A percentile compares a stretch with the other conserved stretches of the same genome.
Conservation (phyloP, 1,140 invertebrate genomes). For the Melitaea cinxia region DNA sequence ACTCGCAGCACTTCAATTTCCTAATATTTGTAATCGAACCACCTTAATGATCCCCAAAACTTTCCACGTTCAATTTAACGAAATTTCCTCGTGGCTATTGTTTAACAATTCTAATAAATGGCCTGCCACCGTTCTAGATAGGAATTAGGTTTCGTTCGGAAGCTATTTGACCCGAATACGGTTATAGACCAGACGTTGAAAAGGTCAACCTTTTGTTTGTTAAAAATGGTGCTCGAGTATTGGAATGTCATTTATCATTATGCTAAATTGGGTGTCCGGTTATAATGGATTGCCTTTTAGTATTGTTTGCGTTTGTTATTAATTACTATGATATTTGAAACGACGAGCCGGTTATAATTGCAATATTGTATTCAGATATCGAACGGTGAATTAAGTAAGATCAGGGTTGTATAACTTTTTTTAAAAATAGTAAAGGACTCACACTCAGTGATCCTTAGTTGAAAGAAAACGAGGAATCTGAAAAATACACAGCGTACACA, state of each 20-base stretch:
- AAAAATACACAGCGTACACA: too few species aligned
- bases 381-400: too few species aligned
- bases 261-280: background rate
- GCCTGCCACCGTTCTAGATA: constrained; percentile 5
- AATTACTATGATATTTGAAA: background rate
- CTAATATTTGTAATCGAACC: background rate
- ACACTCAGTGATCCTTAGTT: too few species aligned
- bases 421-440: too few species aligned
- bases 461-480: too few species aligned
- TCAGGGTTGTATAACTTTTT: too few species aligned
- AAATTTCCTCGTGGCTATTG: background rate
- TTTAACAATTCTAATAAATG: constrained; percentile 7
- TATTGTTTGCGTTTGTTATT: background rate
- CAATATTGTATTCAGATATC: too few species aligned
- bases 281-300: background rate
- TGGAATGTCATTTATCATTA: constrained; percentile 13
- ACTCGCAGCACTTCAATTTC: too few species aligned
- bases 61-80: background rate
- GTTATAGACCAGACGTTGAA: constrained; percentile 41
- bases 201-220: constrained; percentile 35
- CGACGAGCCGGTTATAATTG: too few species aligned
- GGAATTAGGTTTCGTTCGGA: constrained; percentile 32
- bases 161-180: constrained; percentile 43
- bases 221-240: constrained; percentile 12
- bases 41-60: background rate